Percentiles rank a stretch among this genome's conserved stretches.
phyloP scores from a whole-genome alignment of 2,797 vertebrate species.

The Cuniculus paca region DNA sequence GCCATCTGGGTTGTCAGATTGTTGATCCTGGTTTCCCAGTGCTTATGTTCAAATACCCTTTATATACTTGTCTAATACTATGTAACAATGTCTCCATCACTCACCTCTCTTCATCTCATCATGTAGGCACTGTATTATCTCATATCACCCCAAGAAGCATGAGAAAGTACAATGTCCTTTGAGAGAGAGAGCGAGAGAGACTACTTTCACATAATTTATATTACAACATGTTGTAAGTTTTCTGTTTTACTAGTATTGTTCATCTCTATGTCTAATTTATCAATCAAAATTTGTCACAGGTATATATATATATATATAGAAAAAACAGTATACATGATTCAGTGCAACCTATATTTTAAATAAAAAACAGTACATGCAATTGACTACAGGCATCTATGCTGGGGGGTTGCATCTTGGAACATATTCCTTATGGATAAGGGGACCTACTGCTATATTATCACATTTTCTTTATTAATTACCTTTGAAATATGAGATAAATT shows the following conservation, averaged over 20 bases:
- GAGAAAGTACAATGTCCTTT: neutral
- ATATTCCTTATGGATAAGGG: fast-evolving
- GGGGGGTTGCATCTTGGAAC: too few relatives aligned
- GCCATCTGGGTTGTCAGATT: too few relatives aligned
- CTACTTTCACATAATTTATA: too few relatives aligned
- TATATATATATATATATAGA: neutral
- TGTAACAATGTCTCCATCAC: neutral
- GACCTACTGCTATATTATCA: neutral
- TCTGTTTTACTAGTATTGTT: too few relatives aligned
- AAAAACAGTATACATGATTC: neutral
- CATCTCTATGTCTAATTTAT: neutral
- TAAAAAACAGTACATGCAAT: neutral
- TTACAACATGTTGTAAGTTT: too few relatives aligned
- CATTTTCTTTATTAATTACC: neutral
- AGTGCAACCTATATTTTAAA: neutral
- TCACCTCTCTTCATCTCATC: neutral
- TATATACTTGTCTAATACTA: too few relatives aligned
- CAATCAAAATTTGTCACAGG: neutral
- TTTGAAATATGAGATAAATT: neutral
- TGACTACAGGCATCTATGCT: neutral
- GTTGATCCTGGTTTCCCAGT: too few relatives aligned
- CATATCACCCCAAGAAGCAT: too few relatives aligned
- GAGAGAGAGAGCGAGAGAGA: neutral
- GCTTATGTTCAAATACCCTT: neutral
- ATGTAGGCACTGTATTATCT: neutral